Evolutionary conservation across 2,113 vertebrate species (phyloP), one percentile per base, ranked within the genome.

Genomic region (Isichthys henryi): DNA sequence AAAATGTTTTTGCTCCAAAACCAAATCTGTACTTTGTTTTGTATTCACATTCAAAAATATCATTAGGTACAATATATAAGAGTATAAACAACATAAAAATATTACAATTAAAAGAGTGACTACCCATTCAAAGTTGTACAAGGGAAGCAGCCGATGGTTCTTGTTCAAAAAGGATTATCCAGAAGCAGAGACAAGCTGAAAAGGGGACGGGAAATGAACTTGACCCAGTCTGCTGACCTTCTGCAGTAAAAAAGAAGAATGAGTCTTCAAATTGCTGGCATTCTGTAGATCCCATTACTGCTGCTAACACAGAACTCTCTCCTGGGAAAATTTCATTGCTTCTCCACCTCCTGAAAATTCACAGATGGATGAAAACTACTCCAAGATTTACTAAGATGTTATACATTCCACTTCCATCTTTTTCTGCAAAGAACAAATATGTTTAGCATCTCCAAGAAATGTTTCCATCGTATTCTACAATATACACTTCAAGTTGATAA

Each of bases 181-280:
- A 84, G 35, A 89, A 35, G 82, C 45, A 53, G 45, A 70, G 23
- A 35, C 17, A 89, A 46, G 89, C 48, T 86, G n/a, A 31, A 86
- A 50, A 46, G n/a, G 23, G 50, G 21, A 70, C 19, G 39, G 52
- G 53, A 89, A 85, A 62, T 89, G 35, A 89, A 56, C 77, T 84
- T 89, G 88, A 82, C 53, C 80, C 13, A 19, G 88, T 82, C 39
- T 62, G 39, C 82, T 89, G 89, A 89, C 35, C 56, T 89, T 85
- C 15, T 39, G 70, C 88, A 88, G n/a, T 85, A 89, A 46, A 89
- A 39, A 74, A 87, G 62, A 62, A 50, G 88, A 80, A 80, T 85
- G 23, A 66, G 82, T 45, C n/a, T 56, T 31, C 46, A 70, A n/a
- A 77, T 74, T 48, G 56, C 43, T 52, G 89, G 80, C 35, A n/a